Evolutionary conservation across 2,797 vertebrate genomes (phyloP).

Genomic region (Garrulus glandarius): DNA sequence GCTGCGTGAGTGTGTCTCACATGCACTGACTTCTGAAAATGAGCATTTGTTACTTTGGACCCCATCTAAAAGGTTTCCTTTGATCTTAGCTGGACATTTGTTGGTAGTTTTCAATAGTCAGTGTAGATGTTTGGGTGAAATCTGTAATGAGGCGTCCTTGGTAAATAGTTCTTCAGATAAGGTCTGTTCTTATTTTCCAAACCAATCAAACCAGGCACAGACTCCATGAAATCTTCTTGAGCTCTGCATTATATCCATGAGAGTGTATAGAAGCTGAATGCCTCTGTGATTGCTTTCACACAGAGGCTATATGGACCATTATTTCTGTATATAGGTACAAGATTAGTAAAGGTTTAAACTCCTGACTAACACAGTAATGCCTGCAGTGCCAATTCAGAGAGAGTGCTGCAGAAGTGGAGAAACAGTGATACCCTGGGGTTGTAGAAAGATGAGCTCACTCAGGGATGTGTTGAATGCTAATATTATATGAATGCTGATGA

Average conservation of each 20-base stretch:
- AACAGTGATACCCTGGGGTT: conserved; percentile 14
- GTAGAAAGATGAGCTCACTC: conserved; percentile 23
- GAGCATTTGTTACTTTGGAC: background rate
- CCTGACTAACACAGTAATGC: background rate
- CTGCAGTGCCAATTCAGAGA: background rate
- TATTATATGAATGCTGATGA: conserved; percentile 21
- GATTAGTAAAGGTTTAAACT: background rate
- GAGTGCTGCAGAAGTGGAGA: background rate
- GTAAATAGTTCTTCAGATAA: background rate
- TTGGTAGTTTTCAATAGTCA: background rate
- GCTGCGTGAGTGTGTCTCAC: background rate
- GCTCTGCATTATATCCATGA: background rate
- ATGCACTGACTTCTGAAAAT: background rate
- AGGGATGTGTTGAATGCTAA: conserved; percentile 13
- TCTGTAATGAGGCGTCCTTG: background rate
- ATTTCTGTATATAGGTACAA: background rate
- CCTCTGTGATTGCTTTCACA: background rate
- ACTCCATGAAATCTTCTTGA: background rate
- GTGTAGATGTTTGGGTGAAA: background rate
- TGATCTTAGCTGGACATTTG: background rate
- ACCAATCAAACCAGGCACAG: background rate
- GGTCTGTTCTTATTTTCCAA: background rate
- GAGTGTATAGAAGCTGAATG: background rate
- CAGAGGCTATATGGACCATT: background rate
- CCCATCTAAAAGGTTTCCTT: background rate